Percentiles rank a stretch among this genome's conserved stretches.
Conservation (phyloP, 1,140 invertebrate genomes). For the Leptinotarsa undecemlineata region DNA sequence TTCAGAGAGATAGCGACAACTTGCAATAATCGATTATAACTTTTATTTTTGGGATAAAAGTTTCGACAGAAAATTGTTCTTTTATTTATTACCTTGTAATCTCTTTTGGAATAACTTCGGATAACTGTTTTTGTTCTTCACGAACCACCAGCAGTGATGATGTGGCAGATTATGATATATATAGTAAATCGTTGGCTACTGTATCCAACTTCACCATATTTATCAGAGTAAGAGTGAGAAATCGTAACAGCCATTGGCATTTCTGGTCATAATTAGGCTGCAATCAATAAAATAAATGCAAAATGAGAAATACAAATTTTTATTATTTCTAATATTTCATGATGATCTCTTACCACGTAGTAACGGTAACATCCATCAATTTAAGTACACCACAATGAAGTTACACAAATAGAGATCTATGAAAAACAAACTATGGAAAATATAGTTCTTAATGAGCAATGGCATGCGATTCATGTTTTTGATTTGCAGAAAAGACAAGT, state of each 20-base stretch:
- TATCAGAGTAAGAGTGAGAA: not conserved
- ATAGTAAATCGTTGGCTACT: not conserved
- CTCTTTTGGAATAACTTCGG: constrained; percentile 18
- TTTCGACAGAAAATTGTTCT: constrained; percentile 28
- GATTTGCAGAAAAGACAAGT: no score
- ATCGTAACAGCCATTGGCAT: not conserved
- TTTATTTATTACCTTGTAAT: constrained; percentile 30
- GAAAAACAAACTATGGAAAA: no score
- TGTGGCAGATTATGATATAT: constrained; percentile 14
- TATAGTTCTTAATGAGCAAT: no score
- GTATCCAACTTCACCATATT: not conserved
- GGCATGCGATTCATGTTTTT: no score
- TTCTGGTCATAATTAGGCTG: not conserved
- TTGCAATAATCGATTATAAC: constrained; percentile 23
- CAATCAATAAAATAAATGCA: no score
- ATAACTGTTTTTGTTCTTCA: constrained; percentile 24
- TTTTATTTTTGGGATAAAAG: constrained; percentile 23
- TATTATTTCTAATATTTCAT: not conserved
- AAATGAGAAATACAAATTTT: no score
- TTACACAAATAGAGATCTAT: no score
- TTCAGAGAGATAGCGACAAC: constrained; percentile 3
- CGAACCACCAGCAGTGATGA: constrained; percentile 6
- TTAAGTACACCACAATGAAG: no score
- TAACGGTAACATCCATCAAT: no score
- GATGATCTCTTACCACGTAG: not conserved